A percentile compares a stretch with the other conserved stretches of the same genome.
These are phyloP conservation scores for Anas acuta DNA, from an alignment of 2,797 vertebrate species.

Conservation along the genomic window DNA sequence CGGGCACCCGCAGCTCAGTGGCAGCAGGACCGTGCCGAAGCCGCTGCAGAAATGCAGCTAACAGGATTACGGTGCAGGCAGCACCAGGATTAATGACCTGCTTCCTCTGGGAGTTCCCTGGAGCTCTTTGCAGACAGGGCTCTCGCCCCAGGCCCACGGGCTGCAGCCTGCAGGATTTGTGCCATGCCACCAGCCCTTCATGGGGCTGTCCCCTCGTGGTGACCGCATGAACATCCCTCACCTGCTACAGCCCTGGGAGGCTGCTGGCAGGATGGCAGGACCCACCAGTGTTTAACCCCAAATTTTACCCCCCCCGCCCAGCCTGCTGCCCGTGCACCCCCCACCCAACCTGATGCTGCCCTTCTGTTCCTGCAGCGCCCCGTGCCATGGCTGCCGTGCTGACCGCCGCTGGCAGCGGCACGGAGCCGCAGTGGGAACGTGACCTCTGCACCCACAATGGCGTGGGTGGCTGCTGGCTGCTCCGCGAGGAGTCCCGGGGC, in stretches of 20 bases:
- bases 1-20: no score
- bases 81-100: background rate
- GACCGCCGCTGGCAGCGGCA: background rate
- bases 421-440: background rate
- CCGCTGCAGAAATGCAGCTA: background rate
- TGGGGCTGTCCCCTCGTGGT: no score
- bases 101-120: background rate
- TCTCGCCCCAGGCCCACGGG: background rate
- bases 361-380: background rate
- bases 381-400: background rate
- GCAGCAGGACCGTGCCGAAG: background rate
- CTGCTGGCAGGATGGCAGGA: background rate
- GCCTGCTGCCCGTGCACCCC: background rate
- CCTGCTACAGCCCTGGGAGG: background rate
- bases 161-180: background rate
- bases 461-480: background rate
- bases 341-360: background rate
- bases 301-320: background rate
- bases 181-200: background rate
- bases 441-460: background rate
- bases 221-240: background rate
- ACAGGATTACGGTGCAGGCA: no score
- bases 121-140: background rate
- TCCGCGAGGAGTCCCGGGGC: conserved; percentile 39
- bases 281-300: background rate